Percentiles rank a stretch among this genome's conserved stretches.
These are phyloP conservation scores for Cheilosia impressa DNA, from an alignment of 2,888 invertebrate species.

Conservation along the genomic window DNA sequence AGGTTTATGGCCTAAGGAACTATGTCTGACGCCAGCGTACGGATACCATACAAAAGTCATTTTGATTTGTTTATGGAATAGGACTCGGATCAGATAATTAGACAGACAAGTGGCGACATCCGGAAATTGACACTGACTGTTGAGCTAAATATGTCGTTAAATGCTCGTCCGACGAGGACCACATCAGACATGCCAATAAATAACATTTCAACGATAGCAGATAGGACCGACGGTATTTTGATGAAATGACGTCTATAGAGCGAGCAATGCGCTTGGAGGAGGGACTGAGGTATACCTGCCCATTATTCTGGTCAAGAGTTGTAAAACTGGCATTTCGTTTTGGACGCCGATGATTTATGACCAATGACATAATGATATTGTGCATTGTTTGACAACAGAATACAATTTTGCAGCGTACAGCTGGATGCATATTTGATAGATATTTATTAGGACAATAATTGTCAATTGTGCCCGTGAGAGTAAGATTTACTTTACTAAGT, in stretches of 20 bases:
- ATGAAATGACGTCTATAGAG: conserved; percentile 21
- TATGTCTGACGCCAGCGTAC: conserved; percentile 68
- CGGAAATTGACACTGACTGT: conserved; percentile 64
- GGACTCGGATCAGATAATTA: conserved; percentile 69
- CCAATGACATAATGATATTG: conserved; percentile 20
- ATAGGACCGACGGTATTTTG: conserved; percentile 25
- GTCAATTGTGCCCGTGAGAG: no score
- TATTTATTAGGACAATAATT: no score
- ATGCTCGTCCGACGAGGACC: conserved; percentile 56
- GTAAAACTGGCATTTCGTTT: neutral
- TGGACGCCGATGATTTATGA: conserved; percentile 54
- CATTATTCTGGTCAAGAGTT: conserved; percentile 53
- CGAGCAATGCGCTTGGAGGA: conserved; percentile 21
- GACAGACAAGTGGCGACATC: conserved; percentile 74
- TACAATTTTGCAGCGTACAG: no score
- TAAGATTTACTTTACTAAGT: no score
- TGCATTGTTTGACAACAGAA: no score
- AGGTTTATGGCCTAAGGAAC: conserved; percentile 49
- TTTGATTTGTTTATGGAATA: conserved; percentile 56
- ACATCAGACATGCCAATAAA: conserved; percentile 57
- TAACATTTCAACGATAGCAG: conserved; percentile 10
- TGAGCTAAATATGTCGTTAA: conserved; percentile 73
- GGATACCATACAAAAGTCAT: conserved; percentile 27
- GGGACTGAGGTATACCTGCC: conserved; percentile 52
- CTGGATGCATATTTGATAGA: no score